These are phyloP conservation scores for Seira sanloemensis DNA, from an alignment of 2,888 invertebrate species.

Conservation along the genomic window DNA sequence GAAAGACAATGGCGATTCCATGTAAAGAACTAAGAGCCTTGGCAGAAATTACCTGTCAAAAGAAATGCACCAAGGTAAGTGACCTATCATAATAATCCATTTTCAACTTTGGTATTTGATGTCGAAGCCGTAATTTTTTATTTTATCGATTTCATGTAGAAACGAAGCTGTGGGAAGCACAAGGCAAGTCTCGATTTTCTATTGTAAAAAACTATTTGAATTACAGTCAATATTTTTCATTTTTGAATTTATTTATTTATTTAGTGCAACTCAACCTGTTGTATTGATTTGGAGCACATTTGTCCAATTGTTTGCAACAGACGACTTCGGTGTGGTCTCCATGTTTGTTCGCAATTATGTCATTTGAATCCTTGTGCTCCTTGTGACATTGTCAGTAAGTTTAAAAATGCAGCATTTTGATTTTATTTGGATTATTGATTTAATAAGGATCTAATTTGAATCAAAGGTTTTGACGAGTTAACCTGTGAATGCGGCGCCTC, in stretches of 20 bases:
- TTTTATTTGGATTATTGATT: conserved; percentile 8
- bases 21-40: conserved; percentile 84
- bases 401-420: neutral
- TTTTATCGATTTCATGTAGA: conserved; percentile 77
- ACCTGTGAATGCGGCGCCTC: conserved; percentile 92
- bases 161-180: conserved; percentile 90
- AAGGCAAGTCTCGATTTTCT: too few relatives aligned
- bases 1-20: conserved; percentile 87
- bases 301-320: conserved; percentile 90
- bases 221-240: too few relatives aligned
- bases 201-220: too few relatives aligned
- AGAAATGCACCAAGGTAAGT: conserved; percentile 89
- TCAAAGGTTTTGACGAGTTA: conserved; percentile 90
- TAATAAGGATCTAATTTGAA: conserved; percentile 31
- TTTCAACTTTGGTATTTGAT: neutral
- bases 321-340: conserved; percentile 89
- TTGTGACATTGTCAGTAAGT: conserved; percentile 86
- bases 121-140: conserved; percentile 59
- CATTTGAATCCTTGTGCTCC: conserved; percentile 90
- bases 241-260: too few relatives aligned
- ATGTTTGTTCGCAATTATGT: conserved; percentile 92
- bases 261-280: conserved; percentile 92
- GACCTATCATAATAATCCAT: neutral
- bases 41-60: conserved; percentile 89
- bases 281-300: conserved; percentile 89